Evolutionary conservation across 2,797 vertebrate species (phyloP), one percentile per base, ranked within the genome.

Genomic region (Acomys russatus): DNA sequence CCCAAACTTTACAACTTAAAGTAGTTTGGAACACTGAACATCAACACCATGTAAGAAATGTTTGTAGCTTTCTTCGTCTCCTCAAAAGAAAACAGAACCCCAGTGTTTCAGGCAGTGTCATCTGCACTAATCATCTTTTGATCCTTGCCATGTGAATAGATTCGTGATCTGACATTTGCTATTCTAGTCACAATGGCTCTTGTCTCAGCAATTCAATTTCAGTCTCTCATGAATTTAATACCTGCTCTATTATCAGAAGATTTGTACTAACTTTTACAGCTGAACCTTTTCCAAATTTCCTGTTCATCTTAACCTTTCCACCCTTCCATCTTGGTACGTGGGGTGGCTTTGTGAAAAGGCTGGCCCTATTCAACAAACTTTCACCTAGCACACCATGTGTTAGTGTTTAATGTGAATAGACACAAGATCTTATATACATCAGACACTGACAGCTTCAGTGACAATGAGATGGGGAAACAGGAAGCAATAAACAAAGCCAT

Each of bases 211-310:
- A 97, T 96, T 90, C 28, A 77, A 49, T 95, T 95, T 97, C 93
- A 96, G 77, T 92, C 51, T 92, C 95, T 85, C 66, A 89, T 82
- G 82, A 85, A 82, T 97, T 97, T 95, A 94, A 38, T 95, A 84
- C 66, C 77, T 97, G 74, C 80, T 86, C 96, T 96, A 95, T 97
- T 96, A 94, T 94, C 83, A 97, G 95, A 97, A 97, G 71, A 95
- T 88, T 96, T 88, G 96, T 93, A 78, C 88, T 63, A 95, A 83
- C 88, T 97, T 92, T 63, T 15, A 12, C 79, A 92, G 92, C 78
- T 93, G 74, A 95, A 56, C 66, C 35, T 49, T 95, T 88, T 96
- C 74, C 78, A 97, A 90, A 96, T 97, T 92, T 88, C 85, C 78
- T 89, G 64, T 68, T 97, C 70, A 91, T 98, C 70, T 92, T 88